Percentiles rank a stretch among this genome's conserved stretches.
Conservation (phyloP, 2,888 invertebrate genomes). For the Helobdella robusta region DNA sequence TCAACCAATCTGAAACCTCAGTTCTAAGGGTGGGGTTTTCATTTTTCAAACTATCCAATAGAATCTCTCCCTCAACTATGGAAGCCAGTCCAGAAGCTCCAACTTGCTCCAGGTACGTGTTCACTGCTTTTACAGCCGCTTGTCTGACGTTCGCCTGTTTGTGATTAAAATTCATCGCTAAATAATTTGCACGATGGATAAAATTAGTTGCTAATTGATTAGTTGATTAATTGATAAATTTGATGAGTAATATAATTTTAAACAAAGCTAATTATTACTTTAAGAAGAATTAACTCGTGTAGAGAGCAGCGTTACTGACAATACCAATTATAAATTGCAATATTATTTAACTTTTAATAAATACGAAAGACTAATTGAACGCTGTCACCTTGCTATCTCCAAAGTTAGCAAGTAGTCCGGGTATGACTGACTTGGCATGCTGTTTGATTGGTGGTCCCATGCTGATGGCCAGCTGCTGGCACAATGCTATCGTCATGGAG, state of each 20-base stretch:
- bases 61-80: constrained; percentile 74
- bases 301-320: too few species aligned
- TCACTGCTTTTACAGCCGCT: constrained; percentile 71
- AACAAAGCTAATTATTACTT: too few species aligned
- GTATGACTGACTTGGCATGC: constrained; percentile 71
- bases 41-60: constrained; percentile 69
- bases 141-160: constrained; percentile 69
- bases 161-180: too few species aligned
- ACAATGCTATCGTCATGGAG: constrained; percentile 64
- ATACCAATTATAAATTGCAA: too few species aligned
- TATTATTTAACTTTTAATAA: neutral
- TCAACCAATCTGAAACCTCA: too few species aligned
- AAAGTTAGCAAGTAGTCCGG: constrained; percentile 64
- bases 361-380: neutral
- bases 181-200: too few species aligned
- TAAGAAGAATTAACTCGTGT: too few species aligned
- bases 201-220: too few species aligned
- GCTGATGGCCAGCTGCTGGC: constrained; percentile 68
- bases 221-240: too few species aligned
- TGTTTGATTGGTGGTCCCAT: constrained; percentile 71
- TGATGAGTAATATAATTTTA: too few species aligned
- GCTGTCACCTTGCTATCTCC: constrained; percentile 62
- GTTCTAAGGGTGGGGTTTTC: constrained; percentile 73
- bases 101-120: constrained; percentile 73
- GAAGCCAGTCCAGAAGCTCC: constrained; percentile 62